Evolutionary conservation across 1,140 invertebrate genomes (phyloP).

Genomic region (Drosophila nikananu): DNA sequence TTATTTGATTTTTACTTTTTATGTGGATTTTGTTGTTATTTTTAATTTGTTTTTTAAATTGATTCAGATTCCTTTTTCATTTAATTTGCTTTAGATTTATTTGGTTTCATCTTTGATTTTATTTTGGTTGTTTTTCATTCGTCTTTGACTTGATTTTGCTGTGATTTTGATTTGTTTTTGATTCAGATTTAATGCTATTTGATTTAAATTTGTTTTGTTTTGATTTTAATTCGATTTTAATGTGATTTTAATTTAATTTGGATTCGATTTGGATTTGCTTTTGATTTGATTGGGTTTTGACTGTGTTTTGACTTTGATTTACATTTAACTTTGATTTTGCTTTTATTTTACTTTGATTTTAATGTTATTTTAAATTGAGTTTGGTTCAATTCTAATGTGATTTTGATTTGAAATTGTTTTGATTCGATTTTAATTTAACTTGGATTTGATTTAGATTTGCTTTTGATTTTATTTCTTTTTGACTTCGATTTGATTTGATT

Average conservation of each 20-base stretch:
- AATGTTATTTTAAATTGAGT: not conserved
- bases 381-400: not conserved
- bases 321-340: too few species aligned
- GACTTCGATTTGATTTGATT: not conserved
- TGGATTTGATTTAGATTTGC: too few species aligned
- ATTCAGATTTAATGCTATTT: not conserved
- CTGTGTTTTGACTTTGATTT: not conserved
- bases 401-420: not conserved
- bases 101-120: not conserved
- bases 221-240: too few species aligned
- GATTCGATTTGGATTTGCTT: not conserved
- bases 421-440: not conserved
- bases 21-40: not conserved
- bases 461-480: not conserved
- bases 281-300: not conserved
- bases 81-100: not conserved
- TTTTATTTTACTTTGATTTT: too few species aligned
- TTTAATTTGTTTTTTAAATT: not conserved
- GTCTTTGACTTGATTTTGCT: not conserved
- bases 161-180: not conserved
- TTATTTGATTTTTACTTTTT: not conserved
- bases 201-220: not conserved
- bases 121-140: not conserved
- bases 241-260: not conserved
- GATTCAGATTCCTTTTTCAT: not conserved